phyloP scores from a whole-genome alignment of 2,113 vertebrate genomes.

The Seriola quinqueradiata region DNA sequence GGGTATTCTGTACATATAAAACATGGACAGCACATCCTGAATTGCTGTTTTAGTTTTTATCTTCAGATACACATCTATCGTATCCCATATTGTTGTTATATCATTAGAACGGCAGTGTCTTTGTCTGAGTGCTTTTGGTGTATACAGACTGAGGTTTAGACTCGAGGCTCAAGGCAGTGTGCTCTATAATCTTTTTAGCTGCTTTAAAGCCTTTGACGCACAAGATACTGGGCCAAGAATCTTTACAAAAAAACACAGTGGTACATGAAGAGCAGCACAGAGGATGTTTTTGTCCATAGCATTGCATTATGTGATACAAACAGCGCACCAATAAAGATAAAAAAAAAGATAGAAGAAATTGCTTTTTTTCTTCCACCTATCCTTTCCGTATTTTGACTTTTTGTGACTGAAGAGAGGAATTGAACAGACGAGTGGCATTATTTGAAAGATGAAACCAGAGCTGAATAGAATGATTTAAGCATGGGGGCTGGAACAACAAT shows the following conservation, averaged over 20 bases:
- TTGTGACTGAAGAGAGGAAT: constrained; percentile 16
- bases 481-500: constrained; percentile 38
- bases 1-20: background rate
- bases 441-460: constrained; percentile 34
- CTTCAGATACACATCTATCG: constrained; percentile 48
- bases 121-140: constrained; percentile 53
- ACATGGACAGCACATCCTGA: background rate
- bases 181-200: constrained; percentile 71
- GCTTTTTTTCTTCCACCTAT: background rate
- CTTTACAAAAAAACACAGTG: background rate
- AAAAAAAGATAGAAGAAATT: constrained; percentile 23
- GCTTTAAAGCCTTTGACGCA: constrained; percentile 73
- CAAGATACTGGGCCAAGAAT: constrained; percentile 58
- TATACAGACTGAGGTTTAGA: constrained; percentile 63
- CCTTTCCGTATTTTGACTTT: constrained; percentile 8
- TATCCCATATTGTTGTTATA: constrained; percentile 38
- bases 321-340: constrained; percentile 4
- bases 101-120: constrained; percentile 52
- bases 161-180: constrained; percentile 57
- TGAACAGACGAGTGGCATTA: constrained; percentile 25
- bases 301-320: constrained; percentile 26
- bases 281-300: constrained; percentile 21
- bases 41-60: constrained; percentile 7
- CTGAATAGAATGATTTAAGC: constrained; percentile 42
- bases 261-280: constrained; percentile 34